A percentile compares a stretch with the other conserved stretches of the same genome.
phyloP scores from a whole-genome alignment of 2,888 invertebrate species.

The Cryptops parisi region DNA sequence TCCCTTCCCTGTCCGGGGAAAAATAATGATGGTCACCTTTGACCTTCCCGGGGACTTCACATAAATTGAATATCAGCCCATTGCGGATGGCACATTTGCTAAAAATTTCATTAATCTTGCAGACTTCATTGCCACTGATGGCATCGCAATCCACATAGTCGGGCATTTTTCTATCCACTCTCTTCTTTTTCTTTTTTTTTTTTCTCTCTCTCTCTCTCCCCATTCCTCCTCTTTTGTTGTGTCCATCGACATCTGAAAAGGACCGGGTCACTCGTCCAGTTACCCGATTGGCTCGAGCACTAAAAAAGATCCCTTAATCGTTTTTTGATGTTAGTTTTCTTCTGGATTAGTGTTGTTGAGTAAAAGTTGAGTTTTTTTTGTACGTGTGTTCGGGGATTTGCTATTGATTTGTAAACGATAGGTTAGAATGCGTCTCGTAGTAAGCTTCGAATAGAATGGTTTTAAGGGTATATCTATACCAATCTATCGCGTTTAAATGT shows the following conservation, averaged over 20 bases:
- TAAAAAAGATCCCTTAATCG: too few relatives aligned
- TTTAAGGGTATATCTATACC: too few relatives aligned
- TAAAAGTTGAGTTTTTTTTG: too few relatives aligned
- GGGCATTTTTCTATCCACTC: neutral
- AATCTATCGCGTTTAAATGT: too few relatives aligned
- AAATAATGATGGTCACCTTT: neutral
- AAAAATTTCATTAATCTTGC: slow-evolving; percentile 10
- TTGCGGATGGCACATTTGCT: neutral
- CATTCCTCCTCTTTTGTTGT: neutral
- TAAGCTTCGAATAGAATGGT: too few relatives aligned
- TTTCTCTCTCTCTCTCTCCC: neutral
- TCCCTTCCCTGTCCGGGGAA: neutral
- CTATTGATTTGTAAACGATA: too few relatives aligned
- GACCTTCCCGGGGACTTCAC: neutral
- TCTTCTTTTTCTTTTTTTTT: slow-evolving; percentile 1
- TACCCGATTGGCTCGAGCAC: too few relatives aligned
- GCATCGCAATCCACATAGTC: neutral
- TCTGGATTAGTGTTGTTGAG: too few relatives aligned
- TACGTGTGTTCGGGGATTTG: too few relatives aligned
- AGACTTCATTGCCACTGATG: slow-evolving; percentile 1
- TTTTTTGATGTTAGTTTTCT: too few relatives aligned
- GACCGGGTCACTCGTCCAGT: too few relatives aligned
- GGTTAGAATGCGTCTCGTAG: too few relatives aligned
- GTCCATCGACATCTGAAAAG: neutral
- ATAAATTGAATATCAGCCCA: neutral